Base-by-base conservation (phyloP, 2,113 vertebrate species). In the Dromaius novaehollandiae region DNA sequence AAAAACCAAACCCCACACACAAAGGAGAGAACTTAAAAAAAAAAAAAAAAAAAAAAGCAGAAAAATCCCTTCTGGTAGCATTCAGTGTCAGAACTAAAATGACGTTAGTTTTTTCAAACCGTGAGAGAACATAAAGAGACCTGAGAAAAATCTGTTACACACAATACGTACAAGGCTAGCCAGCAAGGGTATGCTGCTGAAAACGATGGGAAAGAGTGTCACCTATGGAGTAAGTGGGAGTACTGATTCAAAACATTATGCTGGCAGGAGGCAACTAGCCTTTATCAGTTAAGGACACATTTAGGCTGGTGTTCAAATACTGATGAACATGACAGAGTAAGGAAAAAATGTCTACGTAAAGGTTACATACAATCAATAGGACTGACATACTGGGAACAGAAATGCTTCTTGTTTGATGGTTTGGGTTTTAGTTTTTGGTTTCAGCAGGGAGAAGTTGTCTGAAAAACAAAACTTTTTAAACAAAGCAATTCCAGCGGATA, bases 91-190 rank as follows among this genome's bases (percentile, higher is more conserved):
- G 56, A 58, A 58, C 17, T 58, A n/a, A n/a, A n/a, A n/a, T n/a
- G n/a, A n/a, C n/a, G n/a, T n/a, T n/a, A 38, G 8, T 14, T 56
- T 28, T 58, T 61, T 87, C 48, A 60, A n/a, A 55, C 18, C 51
- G 8, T 51, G 13, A 48, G 4, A 84, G 42, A 81, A 66, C 15
- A 34, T n/a, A 79, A 36, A 66, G 17, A 26, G 19, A 14, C 8
- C 24, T 9, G 2, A 46, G 2, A 42, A 50, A 70, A 73, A 25
- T 10, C 32, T 86, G 11, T 73, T 46, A 24, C 2, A 61, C 6
- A 1, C 7, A 40, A n/a, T 3, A 44, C 7, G 20, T 25, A 21
- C 2, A 64, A 73, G 7, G 83, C 11, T 13, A 58, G 9, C 0
- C 1, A 50, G 17, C 46, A 5, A 40, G 80, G 4, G 10, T 36